Base-by-base conservation (phyloP, 2,113 vertebrate genomes). In the Ia io region DNA sequence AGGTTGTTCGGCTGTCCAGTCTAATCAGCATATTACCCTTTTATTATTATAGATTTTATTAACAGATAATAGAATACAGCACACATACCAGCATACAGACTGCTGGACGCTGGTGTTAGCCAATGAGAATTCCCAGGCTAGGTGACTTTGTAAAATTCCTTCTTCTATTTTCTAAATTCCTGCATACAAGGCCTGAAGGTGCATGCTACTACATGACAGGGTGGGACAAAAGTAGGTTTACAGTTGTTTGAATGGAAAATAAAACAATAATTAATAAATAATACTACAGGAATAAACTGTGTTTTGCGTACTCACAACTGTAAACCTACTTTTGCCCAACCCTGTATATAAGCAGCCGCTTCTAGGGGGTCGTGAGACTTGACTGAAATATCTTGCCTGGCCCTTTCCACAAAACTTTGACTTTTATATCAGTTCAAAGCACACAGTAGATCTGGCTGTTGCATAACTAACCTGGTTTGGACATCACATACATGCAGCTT, bases 401-500 rank as follows among this genome's bases (percentile, higher is more conserved):
- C 12, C 35, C n/a, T 59, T 67, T 63, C n/a, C 65, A 47, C 22
- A 71, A 42, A 71, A 47, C 5, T n/a, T 67, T 10, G 51, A 53
- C 53, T 7, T 90, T 67, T 47, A 1, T 32, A 22, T 63, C 51
- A 74, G 28, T 53, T 9, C 16, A 35, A 70, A 53, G 4, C 18
- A 76, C 59, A 17, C 16, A 42, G 1, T 63, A 74, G 28, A 2
- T 69, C 42, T 85, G 88, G 25, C 23, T 67, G 22, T 71, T 9
- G 20, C 12, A 8, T 61, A 6, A 32, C 8, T 44, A 59, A 2
- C 28, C 3, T 23, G 28, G 35, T 89, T 18, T 85, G 22, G 12
- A 25, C n/a, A 14, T 53, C 18, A 4, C 9, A 4, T 2, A 2
- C 16, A 9, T 9, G 5, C 9, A 12, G 7, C 25, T 63, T 35